Conservation (phyloP, 2,797 vertebrate species). For the Ispidina picta region DNA sequence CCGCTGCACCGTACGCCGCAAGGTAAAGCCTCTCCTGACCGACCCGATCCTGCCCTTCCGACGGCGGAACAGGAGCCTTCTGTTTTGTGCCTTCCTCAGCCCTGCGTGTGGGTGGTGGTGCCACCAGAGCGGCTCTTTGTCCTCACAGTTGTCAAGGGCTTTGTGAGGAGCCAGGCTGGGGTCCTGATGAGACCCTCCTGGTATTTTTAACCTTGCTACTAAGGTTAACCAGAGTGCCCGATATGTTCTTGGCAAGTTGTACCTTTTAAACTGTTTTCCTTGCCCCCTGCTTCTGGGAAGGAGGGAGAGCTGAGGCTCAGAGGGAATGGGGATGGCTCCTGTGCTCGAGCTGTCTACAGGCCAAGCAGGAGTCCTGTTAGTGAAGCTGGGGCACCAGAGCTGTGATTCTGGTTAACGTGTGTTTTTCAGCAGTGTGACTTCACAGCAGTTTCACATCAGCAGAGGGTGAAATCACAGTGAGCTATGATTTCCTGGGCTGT, state of each 20-base stretch:
- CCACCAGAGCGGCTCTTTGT: not conserved
- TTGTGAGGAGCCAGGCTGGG: not conserved
- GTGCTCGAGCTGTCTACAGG: not conserved
- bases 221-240: not conserved
- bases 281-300: not conserved
- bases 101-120: accelerated
- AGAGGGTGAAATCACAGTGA: conserved; percentile 74
- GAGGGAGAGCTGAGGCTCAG: not conserved
- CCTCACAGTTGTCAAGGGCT: not conserved
- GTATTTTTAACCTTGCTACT: not conserved
- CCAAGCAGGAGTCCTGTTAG: not conserved
- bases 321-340: not conserved
- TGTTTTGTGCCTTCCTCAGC: not conserved
- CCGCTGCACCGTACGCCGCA: conserved; percentile 93
- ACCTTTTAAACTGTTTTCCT: not conserved
- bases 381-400: not conserved
- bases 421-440: conserved; percentile 55
- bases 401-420: conserved; percentile 22
- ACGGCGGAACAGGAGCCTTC: not conserved
- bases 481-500: conserved; percentile 70
- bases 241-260: not conserved
- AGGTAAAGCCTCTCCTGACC: conserved; percentile 79
- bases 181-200: not conserved
- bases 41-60: not conserved
- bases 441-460: conserved; percentile 59